Evolutionary conservation across 2,113 vertebrate species (phyloP).

Genomic region (Halichoeres trimaculatus): DNA sequence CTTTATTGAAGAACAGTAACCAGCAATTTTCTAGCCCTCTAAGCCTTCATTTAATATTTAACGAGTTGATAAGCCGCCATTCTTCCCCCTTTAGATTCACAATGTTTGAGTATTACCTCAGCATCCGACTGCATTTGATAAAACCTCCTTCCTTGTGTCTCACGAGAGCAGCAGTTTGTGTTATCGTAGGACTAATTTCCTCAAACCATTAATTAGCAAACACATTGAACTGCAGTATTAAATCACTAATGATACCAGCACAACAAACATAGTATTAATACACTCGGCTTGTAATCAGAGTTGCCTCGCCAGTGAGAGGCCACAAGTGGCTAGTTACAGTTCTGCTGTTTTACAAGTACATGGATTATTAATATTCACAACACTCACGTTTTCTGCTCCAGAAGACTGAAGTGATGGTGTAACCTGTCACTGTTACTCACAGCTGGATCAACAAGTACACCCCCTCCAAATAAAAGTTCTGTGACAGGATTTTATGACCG

Average conservation of each 20-base stretch:
- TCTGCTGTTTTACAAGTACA: neutral
- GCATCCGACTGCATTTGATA: neutral
- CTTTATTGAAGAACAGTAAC: neutral
- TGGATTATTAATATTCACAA: conserved; percentile 6
- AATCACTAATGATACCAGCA: neutral
- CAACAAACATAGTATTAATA: conserved; percentile 1
- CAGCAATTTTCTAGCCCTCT: neutral
- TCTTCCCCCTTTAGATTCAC: neutral
- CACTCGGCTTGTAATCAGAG: neutral
- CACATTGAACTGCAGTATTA: neutral
- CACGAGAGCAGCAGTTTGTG: neutral
- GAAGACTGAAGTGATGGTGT: neutral
- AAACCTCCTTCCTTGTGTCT: neutral
- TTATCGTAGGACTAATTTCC: neutral
- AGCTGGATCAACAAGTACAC: neutral
- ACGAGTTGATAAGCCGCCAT: neutral
- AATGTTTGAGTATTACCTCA: neutral
- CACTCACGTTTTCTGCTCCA: neutral
- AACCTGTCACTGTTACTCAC: neutral
- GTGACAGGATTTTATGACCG: neutral
- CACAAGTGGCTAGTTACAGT: neutral
- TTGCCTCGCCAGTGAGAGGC: neutral
- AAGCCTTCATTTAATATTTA: neutral
- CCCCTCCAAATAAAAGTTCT: neutral
- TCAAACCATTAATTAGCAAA: conserved; percentile 2